Conservation (phyloP, 1,140 invertebrate genomes). For the Geopemphigus sp. region DNA sequence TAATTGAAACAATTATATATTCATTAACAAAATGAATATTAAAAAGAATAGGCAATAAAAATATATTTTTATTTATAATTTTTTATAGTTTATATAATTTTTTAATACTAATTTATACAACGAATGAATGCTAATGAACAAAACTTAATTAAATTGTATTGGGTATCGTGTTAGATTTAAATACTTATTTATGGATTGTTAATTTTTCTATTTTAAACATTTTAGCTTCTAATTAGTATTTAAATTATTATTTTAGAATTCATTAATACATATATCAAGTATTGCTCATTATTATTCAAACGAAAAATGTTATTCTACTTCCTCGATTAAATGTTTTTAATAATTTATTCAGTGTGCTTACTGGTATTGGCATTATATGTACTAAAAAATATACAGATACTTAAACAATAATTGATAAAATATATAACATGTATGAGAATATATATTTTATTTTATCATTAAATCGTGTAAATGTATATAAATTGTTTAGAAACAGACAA, state of each 20-base stretch:
- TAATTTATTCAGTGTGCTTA: conserved; percentile 39
- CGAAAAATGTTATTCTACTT: conserved; percentile 22
- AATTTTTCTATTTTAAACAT: neutral
- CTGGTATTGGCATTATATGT: neutral
- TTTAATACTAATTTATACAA: too few relatives aligned
- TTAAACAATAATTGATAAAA: conserved; percentile 3
- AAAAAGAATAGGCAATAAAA: too few relatives aligned
- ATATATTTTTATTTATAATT: too few relatives aligned
- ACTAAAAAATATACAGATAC: neutral
- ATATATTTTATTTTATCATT: neutral
- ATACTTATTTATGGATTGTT: neutral
- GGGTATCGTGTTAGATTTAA: neutral
- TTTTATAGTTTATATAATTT: too few relatives aligned
- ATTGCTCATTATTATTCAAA: conserved; percentile 33
- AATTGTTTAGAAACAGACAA: too few relatives aligned
- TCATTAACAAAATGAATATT: too few relatives aligned
- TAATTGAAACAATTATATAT: too few relatives aligned
- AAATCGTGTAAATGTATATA: too few relatives aligned
- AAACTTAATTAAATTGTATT: neutral
- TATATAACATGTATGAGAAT: neutral
- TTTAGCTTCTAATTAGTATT: neutral
- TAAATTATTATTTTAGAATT: conserved; percentile 7
- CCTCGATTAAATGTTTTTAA: conserved; percentile 7
- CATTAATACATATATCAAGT: conserved; percentile 6
- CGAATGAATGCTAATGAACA: neutral